These are phyloP conservation scores for Tychaedon coryphoeus DNA, from an alignment of 2,113 vertebrate genomes.

Conservation along the genomic window DNA sequence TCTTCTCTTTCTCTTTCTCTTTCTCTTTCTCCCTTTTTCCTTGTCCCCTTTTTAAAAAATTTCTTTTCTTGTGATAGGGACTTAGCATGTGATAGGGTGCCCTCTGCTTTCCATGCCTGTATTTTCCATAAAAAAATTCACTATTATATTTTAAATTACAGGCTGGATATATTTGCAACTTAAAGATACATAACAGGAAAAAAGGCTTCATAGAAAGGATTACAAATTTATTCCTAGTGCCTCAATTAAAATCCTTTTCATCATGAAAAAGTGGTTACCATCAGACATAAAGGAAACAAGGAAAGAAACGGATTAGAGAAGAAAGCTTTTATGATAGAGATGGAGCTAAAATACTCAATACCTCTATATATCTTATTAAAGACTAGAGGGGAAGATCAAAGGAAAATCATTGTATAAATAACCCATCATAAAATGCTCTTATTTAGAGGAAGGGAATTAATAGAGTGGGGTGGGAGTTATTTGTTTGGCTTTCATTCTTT, in stretches of 20 bases:
- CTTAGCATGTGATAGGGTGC: slow-evolving; percentile 74
- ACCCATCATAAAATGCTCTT: neutral
- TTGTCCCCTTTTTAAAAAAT: neutral
- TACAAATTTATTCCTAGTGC: slow-evolving; percentile 68
- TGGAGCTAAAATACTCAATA: slow-evolving; percentile 33
- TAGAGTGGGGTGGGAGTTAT: neutral
- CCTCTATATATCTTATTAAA: slow-evolving; percentile 1
- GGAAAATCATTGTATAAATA: slow-evolving; percentile 35
- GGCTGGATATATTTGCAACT: slow-evolving; percentile 68
- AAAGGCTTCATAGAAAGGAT: slow-evolving; percentile 66
- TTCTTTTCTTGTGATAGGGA: slow-evolving; percentile 56
- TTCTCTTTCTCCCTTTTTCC: neutral
- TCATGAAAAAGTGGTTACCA: slow-evolving; percentile 23
- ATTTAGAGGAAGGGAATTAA: slow-evolving; percentile 23
- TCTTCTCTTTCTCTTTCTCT: neutral
- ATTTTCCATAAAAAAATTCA: slow-evolving; percentile 69
- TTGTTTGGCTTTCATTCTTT: slow-evolving; percentile 31
- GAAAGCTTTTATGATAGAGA: slow-evolving; percentile 18
- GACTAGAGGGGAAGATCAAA: slow-evolving; percentile 53
- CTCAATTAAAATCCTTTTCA: slow-evolving; percentile 84
- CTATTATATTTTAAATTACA: slow-evolving; percentile 76
- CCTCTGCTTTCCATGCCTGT: slow-evolving; percentile 80
- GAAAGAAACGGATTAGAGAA: slow-evolving; percentile 1
- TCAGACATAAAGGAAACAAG: slow-evolving; percentile 6
- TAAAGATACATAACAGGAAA: slow-evolving; percentile 63